Evolutionary conservation across 1,140 invertebrate species (phyloP).

Genomic region (Spodoptera frugiperda): DNA sequence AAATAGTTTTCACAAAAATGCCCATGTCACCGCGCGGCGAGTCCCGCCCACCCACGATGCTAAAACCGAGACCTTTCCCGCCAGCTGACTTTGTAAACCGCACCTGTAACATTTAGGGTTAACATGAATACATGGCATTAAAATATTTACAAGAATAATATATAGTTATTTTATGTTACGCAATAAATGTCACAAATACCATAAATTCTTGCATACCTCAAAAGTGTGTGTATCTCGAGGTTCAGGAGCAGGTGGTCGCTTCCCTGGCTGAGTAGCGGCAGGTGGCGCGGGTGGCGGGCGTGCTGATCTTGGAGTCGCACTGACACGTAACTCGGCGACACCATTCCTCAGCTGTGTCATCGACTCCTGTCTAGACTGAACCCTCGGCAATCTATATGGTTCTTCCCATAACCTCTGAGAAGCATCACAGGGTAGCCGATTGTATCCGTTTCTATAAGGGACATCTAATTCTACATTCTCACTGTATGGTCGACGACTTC

Average conservation of each 20-base stretch:
- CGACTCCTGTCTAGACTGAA: slow-evolving; percentile 75
- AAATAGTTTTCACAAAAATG: slow-evolving; percentile 94
- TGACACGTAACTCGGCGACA: slow-evolving; percentile 77
- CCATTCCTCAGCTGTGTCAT: slow-evolving; percentile 75
- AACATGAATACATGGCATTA: not conserved
- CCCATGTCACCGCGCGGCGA: slow-evolving; percentile 92
- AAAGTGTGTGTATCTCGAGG: slow-evolving; percentile 81
- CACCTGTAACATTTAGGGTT: slow-evolving; percentile 81
- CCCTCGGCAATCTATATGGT: slow-evolving; percentile 75
- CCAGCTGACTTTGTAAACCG: slow-evolving; percentile 90
- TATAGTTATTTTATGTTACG: too few relatives aligned
- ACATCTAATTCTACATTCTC: slow-evolving; percentile 79
- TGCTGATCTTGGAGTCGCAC: slow-evolving; percentile 70
- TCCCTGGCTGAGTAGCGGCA: slow-evolving; percentile 59
- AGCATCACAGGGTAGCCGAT: slow-evolving; percentile 64
- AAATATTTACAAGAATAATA: slow-evolving; percentile 2
- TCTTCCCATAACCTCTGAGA: slow-evolving; percentile 78
- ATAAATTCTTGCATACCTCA: slow-evolving; percentile 68
- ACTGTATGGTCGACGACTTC: slow-evolving; percentile 81
- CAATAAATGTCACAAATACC: slow-evolving; percentile 13
- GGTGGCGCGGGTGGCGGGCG: slow-evolving; percentile 75
- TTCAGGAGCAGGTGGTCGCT: slow-evolving; percentile 79
- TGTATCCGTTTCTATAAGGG: slow-evolving; percentile 78
- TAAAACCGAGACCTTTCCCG: slow-evolving; percentile 91
- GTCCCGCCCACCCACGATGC: slow-evolving; percentile 92